Conservation (phyloP, 1,140 invertebrate species). For the Goniozus legneri region DNA sequence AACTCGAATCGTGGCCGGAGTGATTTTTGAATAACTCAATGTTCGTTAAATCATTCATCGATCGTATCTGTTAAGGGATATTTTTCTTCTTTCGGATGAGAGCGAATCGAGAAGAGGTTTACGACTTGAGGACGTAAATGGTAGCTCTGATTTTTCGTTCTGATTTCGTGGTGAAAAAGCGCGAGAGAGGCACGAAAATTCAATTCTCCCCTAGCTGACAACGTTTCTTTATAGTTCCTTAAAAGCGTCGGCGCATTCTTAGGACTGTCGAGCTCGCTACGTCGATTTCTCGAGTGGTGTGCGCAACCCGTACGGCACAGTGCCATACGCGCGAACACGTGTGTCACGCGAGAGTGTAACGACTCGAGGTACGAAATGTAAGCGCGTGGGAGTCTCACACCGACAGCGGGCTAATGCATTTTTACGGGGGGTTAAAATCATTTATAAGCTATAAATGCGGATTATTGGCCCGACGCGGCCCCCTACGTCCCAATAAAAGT, state of each 20-base stretch:
- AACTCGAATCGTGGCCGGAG: neutral
- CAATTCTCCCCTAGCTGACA: slow-evolving; percentile 15
- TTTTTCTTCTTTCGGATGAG: too few relatives aligned
- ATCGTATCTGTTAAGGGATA: too few relatives aligned
- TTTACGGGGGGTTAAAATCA: slow-evolving; percentile 51
- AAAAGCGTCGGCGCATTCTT: too few relatives aligned
- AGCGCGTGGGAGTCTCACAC: slow-evolving; percentile 26
- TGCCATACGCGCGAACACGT: slow-evolving; percentile 12
- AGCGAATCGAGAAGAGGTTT: too few relatives aligned
- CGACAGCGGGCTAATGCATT: slow-evolving; percentile 46
- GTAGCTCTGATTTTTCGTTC: too few relatives aligned
- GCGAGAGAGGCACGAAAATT: slow-evolving; percentile 14
- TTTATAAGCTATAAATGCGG: slow-evolving; percentile 56
- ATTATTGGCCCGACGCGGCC: slow-evolving; percentile 43
- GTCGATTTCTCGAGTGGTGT: too few relatives aligned
- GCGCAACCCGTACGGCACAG: too few relatives aligned
- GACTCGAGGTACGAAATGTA: neutral
- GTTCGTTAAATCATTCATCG: too few relatives aligned
- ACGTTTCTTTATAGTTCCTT: slow-evolving; percentile 43
- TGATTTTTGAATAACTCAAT: too few relatives aligned
- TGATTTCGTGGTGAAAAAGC: too few relatives aligned
- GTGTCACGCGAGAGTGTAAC: slow-evolving; percentile 10
- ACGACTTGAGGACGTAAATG: too few relatives aligned
- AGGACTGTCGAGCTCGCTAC: too few relatives aligned
- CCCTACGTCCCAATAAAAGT: slow-evolving; percentile 50